Percentiles rank a stretch among this genome's conserved stretches.
Conservation (phyloP, 2,888 invertebrate genomes). For the Megalurothrips usitatus region DNA sequence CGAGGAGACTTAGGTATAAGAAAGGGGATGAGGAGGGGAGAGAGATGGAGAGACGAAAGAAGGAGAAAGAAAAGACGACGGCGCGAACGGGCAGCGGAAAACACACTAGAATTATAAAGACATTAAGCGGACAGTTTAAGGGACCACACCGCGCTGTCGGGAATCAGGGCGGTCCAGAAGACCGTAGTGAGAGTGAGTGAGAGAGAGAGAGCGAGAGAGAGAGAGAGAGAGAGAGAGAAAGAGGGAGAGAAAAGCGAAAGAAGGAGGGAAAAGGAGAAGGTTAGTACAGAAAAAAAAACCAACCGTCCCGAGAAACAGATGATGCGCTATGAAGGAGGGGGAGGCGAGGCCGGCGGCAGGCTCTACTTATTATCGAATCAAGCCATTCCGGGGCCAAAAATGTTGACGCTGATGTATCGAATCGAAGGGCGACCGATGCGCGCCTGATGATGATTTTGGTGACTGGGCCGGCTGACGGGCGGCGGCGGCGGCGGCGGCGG, state of each 20-base stretch:
- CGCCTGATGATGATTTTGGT: neutral
- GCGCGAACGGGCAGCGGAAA: neutral
- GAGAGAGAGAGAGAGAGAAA: neutral
- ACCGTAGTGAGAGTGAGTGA: neutral
- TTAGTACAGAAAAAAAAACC: neutral
- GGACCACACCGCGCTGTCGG: neutral
- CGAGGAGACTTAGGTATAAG: neutral
- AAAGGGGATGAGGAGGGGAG: neutral
- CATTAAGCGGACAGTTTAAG: constrained; percentile 8
- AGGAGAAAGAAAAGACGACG: neutral
- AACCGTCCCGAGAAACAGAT: neutral
- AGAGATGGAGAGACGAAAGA: neutral
- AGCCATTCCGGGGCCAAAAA: constrained; percentile 23
- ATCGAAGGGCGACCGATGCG: neutral
- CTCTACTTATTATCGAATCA: constrained; percentile 25
- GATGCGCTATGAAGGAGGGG: constrained; percentile 9
- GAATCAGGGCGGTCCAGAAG: neutral
- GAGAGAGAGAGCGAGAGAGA: neutral
- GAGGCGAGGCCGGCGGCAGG: neutral
- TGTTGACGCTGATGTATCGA: constrained; percentile 23
- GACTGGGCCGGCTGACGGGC: neutral
- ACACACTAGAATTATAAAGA: constrained; percentile 26
- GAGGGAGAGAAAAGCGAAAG: neutral
- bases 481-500: neutral
- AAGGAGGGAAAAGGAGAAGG: neutral